Percentiles rank a stretch among this genome's conserved stretches.
Conservation (phyloP, 2,888 invertebrate genomes). For the Idaea straminata region DNA sequence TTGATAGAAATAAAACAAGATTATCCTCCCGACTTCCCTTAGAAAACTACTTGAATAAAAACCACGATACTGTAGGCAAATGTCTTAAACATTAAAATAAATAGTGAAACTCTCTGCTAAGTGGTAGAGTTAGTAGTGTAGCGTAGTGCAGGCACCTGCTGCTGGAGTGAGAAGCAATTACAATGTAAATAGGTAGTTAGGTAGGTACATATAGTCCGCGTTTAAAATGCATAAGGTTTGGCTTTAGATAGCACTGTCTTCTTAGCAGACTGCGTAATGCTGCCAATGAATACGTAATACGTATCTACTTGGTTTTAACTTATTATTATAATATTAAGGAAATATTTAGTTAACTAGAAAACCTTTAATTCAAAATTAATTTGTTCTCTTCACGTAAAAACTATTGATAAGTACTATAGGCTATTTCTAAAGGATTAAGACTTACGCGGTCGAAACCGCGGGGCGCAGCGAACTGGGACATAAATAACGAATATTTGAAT, state of each 20-base stretch:
- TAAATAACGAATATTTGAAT: too few species aligned
- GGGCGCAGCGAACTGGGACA: too few species aligned
- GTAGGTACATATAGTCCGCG: neutral
- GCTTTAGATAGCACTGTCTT: neutral
- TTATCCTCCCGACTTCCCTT: neutral
- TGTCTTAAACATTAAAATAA: neutral
- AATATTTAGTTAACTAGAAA: too few species aligned
- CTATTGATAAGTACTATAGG: too few species aligned
- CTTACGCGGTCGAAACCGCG: too few species aligned
- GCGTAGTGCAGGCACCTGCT: neutral
- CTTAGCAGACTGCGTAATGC: neutral
- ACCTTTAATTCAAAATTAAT: too few species aligned
- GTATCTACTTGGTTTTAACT: neutral
- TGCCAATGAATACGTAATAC: neutral
- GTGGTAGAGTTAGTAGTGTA: neutral
- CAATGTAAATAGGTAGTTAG: neutral
- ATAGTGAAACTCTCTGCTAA: neutral
- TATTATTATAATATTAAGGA: neutral
- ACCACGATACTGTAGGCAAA: neutral
- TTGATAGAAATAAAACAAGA: neutral
- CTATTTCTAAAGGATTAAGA: too few species aligned
- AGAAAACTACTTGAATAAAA: neutral
- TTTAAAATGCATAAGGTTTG: neutral
- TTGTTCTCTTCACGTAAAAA: too few species aligned
- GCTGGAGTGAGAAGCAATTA: neutral